Base-by-base conservation (phyloP, 2,113 vertebrate species). In the Thunnus thynnus region DNA sequence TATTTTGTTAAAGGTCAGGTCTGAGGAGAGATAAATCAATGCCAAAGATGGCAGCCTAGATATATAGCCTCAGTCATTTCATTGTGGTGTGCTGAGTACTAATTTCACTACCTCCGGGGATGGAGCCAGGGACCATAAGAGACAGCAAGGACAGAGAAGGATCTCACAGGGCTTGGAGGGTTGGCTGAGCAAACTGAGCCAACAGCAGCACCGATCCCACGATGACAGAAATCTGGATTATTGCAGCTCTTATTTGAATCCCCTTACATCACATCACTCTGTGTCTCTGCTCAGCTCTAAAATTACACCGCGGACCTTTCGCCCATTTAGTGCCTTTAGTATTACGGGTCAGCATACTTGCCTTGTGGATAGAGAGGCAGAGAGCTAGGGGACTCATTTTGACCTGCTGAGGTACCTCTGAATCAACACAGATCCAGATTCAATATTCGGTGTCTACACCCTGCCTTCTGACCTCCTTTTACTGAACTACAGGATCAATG, bases 141-240 rank as follows among this genome's bases (percentile, higher is more conserved):
- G 66, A 77, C 56, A 63, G 74, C 71, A 58, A 81, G 73, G 61
- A 75, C 79, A 79, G 76, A 61, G n/a, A 32, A 25, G 60, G 70
- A 66, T 81, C 52, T 70, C 62, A 73, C 27, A 8, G 54, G 55
- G 70, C 65, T 85, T 50, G 62, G 63, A 44, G 62, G 25, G 64
- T 68, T 51, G 75, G 58, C 71, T 78, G 80, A 77, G 68, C 82
- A 63, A 60, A 86, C 72, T 77, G 25, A 76, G 85, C 62, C 25
- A 85, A 75, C 55, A 67, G 74, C 73, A 76, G 64, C 63, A 60
- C 74, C 87, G 77, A 92, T 88, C 82, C 78, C 32, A 71, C 83
- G 86, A 89, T 13, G 63, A 78, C 84, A 90, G 71, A 88, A 84
- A 92, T 84, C 90, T 87, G 85, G 91, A 92, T 93, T 93, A 92